A percentile compares a stretch with the other conserved stretches of the same genome.
phyloP scores from a whole-genome alignment of 2,113 vertebrate species.

The Cryptotis parvus region DNA sequence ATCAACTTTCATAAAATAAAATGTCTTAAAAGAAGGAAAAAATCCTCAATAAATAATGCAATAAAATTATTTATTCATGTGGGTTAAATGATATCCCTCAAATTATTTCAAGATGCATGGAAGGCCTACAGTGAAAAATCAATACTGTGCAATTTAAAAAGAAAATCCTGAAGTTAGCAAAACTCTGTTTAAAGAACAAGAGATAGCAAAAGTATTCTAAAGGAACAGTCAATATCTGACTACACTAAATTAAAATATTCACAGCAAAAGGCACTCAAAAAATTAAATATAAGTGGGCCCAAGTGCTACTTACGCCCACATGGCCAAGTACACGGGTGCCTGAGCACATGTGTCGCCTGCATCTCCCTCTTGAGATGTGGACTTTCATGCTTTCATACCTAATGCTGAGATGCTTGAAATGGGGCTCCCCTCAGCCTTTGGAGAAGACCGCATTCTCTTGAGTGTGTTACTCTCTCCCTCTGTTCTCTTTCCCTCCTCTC shows the following conservation, averaged over 20 bases:
- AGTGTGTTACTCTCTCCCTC: no score
- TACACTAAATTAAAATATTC: conserved; percentile 53
- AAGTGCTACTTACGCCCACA: no score
- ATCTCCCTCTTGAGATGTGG: no score
- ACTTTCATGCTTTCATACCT: no score
- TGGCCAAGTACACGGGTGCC: no score
- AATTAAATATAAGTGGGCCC: no score
- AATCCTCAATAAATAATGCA: neutral
- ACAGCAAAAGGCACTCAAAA: conserved; percentile 22
- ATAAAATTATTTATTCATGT: neutral
- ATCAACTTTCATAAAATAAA: conserved; percentile 41
- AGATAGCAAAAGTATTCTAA: conserved; percentile 36
- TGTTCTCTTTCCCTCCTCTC: no score
- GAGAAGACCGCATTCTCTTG: no score
- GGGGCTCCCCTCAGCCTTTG: no score
- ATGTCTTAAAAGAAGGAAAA: neutral
- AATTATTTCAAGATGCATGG: conserved; percentile 42
- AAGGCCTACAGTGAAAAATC: conserved; percentile 41
- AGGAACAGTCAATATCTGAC: conserved; percentile 30
- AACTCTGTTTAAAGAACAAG: conserved; percentile 52
- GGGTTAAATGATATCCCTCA: conserved; percentile 24
- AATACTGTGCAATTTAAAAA: conserved; percentile 44
- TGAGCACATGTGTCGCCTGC: no score
- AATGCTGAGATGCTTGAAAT: no score
- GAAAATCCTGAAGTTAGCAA: conserved; percentile 34